Base-by-base conservation (phyloP, 2,888 invertebrate species). In the Cremastinae sp. region DNA sequence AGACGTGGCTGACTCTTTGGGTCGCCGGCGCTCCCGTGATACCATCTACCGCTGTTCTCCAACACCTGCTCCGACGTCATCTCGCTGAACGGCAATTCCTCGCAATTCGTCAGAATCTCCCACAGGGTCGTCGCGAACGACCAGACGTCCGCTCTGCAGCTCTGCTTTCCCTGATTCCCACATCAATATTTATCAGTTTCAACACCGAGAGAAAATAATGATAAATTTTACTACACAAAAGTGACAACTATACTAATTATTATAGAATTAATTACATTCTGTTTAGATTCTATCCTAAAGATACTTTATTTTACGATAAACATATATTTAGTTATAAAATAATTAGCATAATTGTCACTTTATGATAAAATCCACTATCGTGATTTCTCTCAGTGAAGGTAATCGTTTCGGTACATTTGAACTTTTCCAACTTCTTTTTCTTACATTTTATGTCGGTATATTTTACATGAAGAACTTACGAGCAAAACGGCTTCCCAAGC, bases 81-180 rank as follows among this genome's bases (percentile, higher is more conserved):
- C 82, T 96, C 94, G 14, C 95, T 94, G 85, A 94, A 96, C 0
- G 97, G 97, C 84, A 94, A 94, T 75, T 95, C 94, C 68, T 93
- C 92, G 88, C 96, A 96, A 84, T 94, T 93, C 75, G 94, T 95
- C 78, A 97, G 92, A 22, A 97, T 93, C 89, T 97, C 97, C 97
- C 97, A 97, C 47, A 96, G 91, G 0, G 96, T 96, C 28, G 97
- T 95, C 4, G 96, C 97, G 87, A 96, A 97, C 0, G 96, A 94
- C 97, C 97, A 97, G 0, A 97, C 96, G 89, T 97, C 97, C 81
- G 96, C 95, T 84, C 95, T 95, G 22, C 96, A 95, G 61, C 95
- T 96, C 90, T 95, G 96, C 89, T 96, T 94, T 34, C 96, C 96
- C 97, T 70, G 71, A 43, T 69, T 36, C 45, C 59, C 51, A 45